phyloP scores from a whole-genome alignment of 2,113 vertebrate genomes.

The Crotalus horridus region DNA sequence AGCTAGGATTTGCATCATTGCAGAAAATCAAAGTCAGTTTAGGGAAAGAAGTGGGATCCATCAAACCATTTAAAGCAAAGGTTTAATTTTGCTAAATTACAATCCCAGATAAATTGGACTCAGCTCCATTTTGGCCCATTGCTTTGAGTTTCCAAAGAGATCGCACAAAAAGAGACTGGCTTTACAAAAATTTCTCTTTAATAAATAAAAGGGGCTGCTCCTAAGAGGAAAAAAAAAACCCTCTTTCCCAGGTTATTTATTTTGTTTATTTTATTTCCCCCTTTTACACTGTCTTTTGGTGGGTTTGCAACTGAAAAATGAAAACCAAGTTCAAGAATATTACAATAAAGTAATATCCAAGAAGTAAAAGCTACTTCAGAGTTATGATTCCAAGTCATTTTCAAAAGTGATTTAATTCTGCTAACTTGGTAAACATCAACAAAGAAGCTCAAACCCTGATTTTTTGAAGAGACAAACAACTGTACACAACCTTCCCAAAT shows the following conservation, averaged over 20 bases:
- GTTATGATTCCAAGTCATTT: background rate
- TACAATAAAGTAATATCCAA: background rate
- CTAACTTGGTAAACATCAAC: background rate
- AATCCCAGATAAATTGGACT: background rate
- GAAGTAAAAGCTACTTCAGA: background rate
- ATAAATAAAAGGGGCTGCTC: background rate
- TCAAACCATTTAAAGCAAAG: background rate
- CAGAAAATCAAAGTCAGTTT: background rate
- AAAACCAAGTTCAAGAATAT: background rate
- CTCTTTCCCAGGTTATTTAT: background rate
- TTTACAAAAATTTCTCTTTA: background rate
- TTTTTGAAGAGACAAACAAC: background rate
- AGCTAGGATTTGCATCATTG: background rate
- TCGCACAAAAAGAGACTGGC: background rate
- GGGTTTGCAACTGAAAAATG: background rate
- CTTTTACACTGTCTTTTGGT: background rate
- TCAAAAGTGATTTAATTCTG: background rate
- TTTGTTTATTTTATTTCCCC: background rate
- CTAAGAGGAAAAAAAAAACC: background rate
- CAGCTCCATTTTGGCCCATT: background rate
- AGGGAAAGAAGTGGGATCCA: background rate
- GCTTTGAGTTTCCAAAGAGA: background rate
- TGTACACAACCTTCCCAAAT: background rate
- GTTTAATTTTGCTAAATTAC: background rate
- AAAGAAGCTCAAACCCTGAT: background rate